phyloP scores from a whole-genome alignment of 1,140 invertebrate species.

The Lysiphlebus fabarum region DNA sequence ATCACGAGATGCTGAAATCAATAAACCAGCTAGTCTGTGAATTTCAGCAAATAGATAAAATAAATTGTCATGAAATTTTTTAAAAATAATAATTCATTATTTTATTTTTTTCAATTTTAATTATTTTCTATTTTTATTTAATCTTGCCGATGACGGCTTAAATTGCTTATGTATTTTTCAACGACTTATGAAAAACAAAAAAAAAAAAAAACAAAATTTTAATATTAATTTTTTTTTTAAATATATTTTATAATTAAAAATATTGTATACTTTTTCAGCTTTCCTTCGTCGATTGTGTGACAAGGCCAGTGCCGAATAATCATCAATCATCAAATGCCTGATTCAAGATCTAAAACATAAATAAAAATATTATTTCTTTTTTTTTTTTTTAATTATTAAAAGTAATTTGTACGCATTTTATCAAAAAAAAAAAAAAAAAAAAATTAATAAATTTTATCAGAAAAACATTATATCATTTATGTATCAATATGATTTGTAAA shows the following conservation, averaged over 20 bases:
- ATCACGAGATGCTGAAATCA: conserved; percentile 48
- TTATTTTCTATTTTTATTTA: conserved; percentile 3
- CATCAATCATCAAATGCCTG: conserved; percentile 5
- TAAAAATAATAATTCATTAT: not conserved
- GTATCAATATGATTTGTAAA: conserved; percentile 30
- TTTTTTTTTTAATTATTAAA: too few species aligned
- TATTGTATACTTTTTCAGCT: conserved; percentile 53
- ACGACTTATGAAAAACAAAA: too few species aligned
- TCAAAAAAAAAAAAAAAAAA: too few species aligned
- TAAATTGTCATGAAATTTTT: conserved; percentile 28
- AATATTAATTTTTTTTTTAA: too few species aligned
- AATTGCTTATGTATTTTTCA: too few species aligned
- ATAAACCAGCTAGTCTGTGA: conserved; percentile 35
- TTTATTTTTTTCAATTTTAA: not conserved
- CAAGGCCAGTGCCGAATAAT: conserved; percentile 36
- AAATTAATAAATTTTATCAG: not conserved
- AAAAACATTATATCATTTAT: conserved; percentile 31
- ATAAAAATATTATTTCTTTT: too few species aligned
- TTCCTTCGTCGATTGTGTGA: conserved; percentile 71
- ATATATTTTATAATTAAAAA: too few species aligned
- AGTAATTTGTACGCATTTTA: too few species aligned
- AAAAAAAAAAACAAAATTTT: too few species aligned
- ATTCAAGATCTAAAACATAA: too few species aligned
- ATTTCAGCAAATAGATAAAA: conserved; percentile 37
- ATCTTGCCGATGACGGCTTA: too few species aligned